A percentile compares a stretch with the other conserved stretches of the same genome.
Conservation (phyloP, 2,797 vertebrate genomes). For the Enteromius thamalakanensis region DNA sequence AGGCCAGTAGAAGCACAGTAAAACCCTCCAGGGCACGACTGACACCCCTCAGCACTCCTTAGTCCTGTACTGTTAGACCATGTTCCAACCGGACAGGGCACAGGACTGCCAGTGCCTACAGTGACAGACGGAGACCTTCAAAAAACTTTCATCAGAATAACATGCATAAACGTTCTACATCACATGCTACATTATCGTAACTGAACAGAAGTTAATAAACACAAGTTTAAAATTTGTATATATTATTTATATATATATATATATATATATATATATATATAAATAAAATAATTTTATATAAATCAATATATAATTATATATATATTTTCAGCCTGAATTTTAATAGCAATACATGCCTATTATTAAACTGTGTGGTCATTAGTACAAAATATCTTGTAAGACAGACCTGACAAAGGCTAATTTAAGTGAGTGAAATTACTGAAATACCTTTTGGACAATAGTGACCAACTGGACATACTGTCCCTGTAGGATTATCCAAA, state of each 20-base stretch:
- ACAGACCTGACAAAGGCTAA: neutral
- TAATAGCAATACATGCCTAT: neutral
- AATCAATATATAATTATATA: neutral
- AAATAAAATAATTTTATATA: neutral
- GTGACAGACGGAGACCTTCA: neutral
- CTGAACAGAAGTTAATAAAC: neutral
- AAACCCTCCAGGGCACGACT: constrained; percentile 77
- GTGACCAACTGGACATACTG: constrained; percentile 82
- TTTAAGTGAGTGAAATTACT: neutral
- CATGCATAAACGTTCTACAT: neutral
- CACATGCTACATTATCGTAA: neutral
- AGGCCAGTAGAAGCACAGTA: constrained; percentile 78
- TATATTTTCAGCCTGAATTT: neutral
- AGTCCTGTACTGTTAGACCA: constrained; percentile 82
- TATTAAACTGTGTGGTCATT: neutral
- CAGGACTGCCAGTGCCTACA: constrained; percentile 77
- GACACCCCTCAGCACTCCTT: constrained; percentile 74
- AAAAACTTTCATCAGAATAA: neutral
- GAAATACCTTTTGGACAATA: constrained; percentile 84
- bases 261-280: neutral
- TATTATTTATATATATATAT: too few relatives aligned
- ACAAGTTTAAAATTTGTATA: too few relatives aligned
- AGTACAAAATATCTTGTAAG: neutral
- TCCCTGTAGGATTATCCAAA: constrained; percentile 76
- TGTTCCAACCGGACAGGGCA: constrained; percentile 81